These are phyloP conservation scores for Acheta domesticus DNA, from an alignment of 2,888 invertebrate genomes.

Conservation along the genomic window DNA sequence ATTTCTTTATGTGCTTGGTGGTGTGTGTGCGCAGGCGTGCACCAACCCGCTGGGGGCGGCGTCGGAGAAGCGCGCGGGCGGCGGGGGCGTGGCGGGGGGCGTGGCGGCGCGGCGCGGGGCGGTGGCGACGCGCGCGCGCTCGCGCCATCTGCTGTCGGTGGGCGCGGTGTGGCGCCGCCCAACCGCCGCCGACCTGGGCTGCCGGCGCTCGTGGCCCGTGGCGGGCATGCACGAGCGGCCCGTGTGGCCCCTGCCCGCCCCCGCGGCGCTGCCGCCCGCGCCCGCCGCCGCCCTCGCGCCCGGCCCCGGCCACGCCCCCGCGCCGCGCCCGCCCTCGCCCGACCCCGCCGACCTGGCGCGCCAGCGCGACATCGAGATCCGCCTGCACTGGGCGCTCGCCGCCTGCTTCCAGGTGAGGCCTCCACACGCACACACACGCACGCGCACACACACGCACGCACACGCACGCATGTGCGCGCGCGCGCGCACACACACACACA, in stretches of 20 bases:
- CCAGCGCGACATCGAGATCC: constrained; percentile 19
- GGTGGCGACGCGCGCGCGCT: constrained; percentile 11
- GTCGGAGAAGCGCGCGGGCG: neutral
- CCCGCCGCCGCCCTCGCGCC: neutral
- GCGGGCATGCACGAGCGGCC: constrained; percentile 29
- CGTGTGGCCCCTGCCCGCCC: constrained; percentile 23
- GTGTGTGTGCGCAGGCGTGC: too few relatives aligned
- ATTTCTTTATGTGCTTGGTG: too few relatives aligned
- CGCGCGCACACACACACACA: too few relatives aligned
- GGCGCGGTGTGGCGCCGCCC: constrained; percentile 12
- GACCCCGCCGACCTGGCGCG: constrained; percentile 4
- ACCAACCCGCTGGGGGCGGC: too few relatives aligned
- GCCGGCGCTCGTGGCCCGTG: constrained; percentile 26
- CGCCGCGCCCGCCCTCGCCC: neutral
- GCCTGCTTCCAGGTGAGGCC: neutral
- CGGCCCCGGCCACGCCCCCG: neutral
- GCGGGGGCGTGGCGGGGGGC: neutral
- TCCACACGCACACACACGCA: too few relatives aligned
- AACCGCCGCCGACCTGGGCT: neutral
- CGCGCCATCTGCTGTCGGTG: constrained; percentile 12
- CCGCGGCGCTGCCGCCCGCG: neutral
- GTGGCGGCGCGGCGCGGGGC: neutral
- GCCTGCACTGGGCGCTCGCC: neutral
- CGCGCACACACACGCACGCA: too few relatives aligned
- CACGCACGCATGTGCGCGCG: too few relatives aligned